Conservation (phyloP, 2,797 vertebrate genomes). For the Gila robusta region DNA sequence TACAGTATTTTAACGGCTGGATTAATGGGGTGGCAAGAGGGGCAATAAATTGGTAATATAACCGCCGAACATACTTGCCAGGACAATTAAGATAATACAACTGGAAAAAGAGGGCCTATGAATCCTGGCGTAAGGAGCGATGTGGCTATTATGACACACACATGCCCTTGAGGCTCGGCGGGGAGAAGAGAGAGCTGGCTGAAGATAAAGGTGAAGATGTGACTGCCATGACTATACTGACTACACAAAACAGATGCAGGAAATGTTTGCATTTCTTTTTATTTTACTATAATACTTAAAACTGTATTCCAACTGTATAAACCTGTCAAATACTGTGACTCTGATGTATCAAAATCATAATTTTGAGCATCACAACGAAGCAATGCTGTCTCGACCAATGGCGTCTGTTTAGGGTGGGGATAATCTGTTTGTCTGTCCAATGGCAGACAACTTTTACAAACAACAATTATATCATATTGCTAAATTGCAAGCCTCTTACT, state of each 20-base stretch:
- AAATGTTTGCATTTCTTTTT: background rate
- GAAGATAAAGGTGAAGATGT: background rate
- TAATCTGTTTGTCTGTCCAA: background rate
- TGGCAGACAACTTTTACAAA: background rate
- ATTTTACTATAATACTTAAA: background rate
- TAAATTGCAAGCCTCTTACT: background rate
- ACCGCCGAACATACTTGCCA: constrained; percentile 83
- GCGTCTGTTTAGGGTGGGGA: background rate
- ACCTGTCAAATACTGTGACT: background rate
- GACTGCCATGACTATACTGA: background rate
- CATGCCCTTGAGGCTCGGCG: constrained; percentile 71
- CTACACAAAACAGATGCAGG: background rate
- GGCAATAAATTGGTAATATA: constrained; percentile 85
- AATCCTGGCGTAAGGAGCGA: constrained; percentile 74
- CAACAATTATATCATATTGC: too few species aligned
- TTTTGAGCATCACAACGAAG: background rate
- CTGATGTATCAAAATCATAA: background rate
- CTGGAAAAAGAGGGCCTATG: constrained; percentile 78
- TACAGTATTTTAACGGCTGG: constrained; percentile 83
- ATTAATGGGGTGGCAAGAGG: constrained; percentile 85
- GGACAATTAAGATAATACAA: constrained; percentile 86
- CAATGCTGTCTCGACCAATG: background rate
- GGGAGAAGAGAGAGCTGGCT: constrained; percentile 45
- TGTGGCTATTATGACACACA: constrained; percentile 66
- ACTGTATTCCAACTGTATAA: background rate